Conservation (phyloP, 2,113 vertebrate species). For the Scopus umbretta region DNA sequence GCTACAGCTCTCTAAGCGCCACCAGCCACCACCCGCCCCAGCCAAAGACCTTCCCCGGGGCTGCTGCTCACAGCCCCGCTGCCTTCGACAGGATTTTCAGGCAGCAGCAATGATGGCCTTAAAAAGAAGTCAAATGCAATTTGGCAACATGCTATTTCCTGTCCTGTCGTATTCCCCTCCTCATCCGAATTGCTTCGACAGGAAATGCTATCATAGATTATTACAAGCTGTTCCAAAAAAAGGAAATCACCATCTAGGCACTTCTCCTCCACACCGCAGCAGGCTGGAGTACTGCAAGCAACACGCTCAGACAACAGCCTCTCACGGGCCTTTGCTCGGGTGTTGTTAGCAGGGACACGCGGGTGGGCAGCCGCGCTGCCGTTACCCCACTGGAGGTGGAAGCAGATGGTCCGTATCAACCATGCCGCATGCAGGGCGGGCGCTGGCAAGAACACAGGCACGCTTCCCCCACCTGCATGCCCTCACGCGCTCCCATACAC, state of each 20-base stretch:
- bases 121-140: conserved; percentile 8
- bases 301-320: background rate
- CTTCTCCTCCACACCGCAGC: background rate
- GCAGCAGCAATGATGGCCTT: background rate
- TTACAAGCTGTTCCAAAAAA: background rate
- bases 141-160: conserved; percentile 39
- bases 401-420: background rate
- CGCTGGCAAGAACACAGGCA: background rate
- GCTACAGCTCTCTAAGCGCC: fast-evolving
- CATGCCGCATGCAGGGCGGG: fast-evolving
- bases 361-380: background rate
- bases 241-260: background rate
- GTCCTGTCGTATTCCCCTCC: background rate
- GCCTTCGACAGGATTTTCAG: background rate
- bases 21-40: background rate
- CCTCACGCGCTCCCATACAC: background rate
- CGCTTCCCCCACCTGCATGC: background rate
- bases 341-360: fast-evolving
- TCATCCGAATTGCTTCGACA: background rate
- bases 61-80: background rate
- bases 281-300: background rate
- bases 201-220: conserved; percentile 19
- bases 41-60: background rate
- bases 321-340: fast-evolving
- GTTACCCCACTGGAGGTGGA: background rate